A percentile compares a stretch with the other conserved stretches of the same genome.
Conservation (phyloP, 2,113 vertebrate genomes). For the Peromyscus californicus region DNA sequence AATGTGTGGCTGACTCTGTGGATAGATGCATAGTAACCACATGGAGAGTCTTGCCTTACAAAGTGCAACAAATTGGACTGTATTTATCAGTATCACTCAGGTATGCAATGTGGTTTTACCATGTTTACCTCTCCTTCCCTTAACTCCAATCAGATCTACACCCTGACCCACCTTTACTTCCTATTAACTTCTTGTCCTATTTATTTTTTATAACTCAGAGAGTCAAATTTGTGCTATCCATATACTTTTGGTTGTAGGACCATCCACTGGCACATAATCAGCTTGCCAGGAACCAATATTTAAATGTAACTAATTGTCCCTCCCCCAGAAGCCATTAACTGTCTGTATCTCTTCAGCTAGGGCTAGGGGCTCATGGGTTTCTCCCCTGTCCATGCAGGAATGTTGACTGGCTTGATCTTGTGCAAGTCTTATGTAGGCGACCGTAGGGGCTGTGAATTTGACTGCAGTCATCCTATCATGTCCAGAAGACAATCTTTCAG, state of each 20-base stretch:
- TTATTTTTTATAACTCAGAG: background rate
- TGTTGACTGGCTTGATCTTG: background rate
- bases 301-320: background rate
- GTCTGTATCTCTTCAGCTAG: background rate
- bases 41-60: background rate
- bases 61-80: slow-evolving; percentile 24
- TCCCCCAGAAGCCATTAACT: background rate
- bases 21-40: background rate
- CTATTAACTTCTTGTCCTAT: too few relatives aligned
- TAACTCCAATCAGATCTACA: too few relatives aligned
- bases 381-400: background rate
- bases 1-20: background rate
- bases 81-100: background rate
- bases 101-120: background rate
- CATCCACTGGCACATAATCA: background rate
- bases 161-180: too few relatives aligned
- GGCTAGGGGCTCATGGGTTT: too few relatives aligned
- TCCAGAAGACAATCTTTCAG: background rate
- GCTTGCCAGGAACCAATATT: background rate
- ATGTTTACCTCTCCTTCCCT: background rate
- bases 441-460: background rate
- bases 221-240: background rate
- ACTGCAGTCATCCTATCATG: background rate
- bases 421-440: background rate
- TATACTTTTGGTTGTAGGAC: background rate